Conservation (phyloP, 2,888 invertebrate genomes). For the Spatulosminthurus flaviceps region DNA sequence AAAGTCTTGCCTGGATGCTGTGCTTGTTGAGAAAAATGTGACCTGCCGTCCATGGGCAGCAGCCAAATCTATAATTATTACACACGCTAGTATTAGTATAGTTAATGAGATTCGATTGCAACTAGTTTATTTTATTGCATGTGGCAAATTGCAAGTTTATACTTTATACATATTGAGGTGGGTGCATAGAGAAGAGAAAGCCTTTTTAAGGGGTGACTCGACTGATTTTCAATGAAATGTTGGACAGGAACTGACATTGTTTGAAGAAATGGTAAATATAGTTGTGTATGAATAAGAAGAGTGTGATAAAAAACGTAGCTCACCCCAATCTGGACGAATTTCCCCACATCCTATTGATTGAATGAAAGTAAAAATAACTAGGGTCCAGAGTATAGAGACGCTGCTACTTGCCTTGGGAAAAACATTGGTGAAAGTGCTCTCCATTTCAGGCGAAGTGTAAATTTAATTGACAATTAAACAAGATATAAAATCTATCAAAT, state of each 20-base stretch:
- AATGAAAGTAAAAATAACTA: constrained; percentile 22
- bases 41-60: constrained; percentile 41
- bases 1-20: constrained; percentile 12
- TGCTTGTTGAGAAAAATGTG: constrained; percentile 24
- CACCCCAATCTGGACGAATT: constrained; percentile 39
- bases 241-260: too few relatives aligned
- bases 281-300: not conserved
- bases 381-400: not conserved
- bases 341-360: constrained; percentile 28
- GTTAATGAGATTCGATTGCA: too few relatives aligned
- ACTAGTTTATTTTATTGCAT: too few relatives aligned
- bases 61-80: constrained; percentile 46
- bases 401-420: not conserved
- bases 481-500: too few relatives aligned
- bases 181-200: too few relatives aligned
- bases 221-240: too few relatives aligned
- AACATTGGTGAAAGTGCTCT: not conserved
- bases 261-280: too few relatives aligned
- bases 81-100: not conserved
- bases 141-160: too few relatives aligned
- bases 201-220: too few relatives aligned
- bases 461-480: too few relatives aligned
- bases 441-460: constrained; percentile 25
- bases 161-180: too few relatives aligned
- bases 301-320: not conserved